These are phyloP conservation scores for Dyspetes luteomarginatus DNA, from an alignment of 2,888 invertebrate species.

Conservation along the genomic window DNA sequence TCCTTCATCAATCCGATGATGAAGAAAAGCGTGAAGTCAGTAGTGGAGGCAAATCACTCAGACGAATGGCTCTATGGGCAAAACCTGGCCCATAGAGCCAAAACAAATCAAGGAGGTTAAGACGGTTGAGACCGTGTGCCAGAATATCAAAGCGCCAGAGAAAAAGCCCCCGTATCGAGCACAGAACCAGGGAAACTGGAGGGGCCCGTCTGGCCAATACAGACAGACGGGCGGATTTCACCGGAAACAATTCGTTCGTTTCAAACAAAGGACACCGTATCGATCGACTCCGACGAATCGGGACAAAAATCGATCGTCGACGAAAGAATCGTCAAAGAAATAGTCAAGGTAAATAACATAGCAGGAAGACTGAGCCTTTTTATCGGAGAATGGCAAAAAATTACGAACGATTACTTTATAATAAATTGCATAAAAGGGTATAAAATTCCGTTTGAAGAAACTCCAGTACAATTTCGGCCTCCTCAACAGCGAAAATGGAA, in stretches of 20 bases:
- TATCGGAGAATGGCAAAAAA: conserved; percentile 20
- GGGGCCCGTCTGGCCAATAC: conserved; percentile 30
- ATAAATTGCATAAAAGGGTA: conserved; percentile 33
- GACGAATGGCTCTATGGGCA: conserved; percentile 58
- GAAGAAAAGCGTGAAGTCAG: conserved; percentile 49
- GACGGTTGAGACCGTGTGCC: not conserved
- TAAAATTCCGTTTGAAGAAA: conserved; percentile 37
- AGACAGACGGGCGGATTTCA: conserved; percentile 50
- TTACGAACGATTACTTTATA: conserved; percentile 26
- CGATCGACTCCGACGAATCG: conserved; percentile 32
- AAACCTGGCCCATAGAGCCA: conserved; percentile 46
- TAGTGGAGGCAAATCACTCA: conserved; percentile 20
- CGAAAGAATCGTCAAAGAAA: conserved; percentile 46
- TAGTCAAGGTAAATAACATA: conserved; percentile 20
- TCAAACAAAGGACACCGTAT: conserved; percentile 44
- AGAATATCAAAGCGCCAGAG: conserved; percentile 1
- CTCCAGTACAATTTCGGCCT: not conserved
- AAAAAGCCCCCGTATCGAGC: not conserved
- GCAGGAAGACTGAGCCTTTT: conserved; percentile 39
- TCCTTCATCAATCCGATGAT: conserved; percentile 48
- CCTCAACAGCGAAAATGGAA: conserved; percentile 39
- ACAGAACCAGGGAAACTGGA: conserved; percentile 48
- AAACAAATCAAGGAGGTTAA: conserved; percentile 56
- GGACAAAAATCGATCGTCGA: conserved; percentile 41
- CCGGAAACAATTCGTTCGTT: conserved; percentile 31